Base-by-base conservation (phyloP, 2,888 invertebrate genomes). In the Cecidostiba fungosa region DNA sequence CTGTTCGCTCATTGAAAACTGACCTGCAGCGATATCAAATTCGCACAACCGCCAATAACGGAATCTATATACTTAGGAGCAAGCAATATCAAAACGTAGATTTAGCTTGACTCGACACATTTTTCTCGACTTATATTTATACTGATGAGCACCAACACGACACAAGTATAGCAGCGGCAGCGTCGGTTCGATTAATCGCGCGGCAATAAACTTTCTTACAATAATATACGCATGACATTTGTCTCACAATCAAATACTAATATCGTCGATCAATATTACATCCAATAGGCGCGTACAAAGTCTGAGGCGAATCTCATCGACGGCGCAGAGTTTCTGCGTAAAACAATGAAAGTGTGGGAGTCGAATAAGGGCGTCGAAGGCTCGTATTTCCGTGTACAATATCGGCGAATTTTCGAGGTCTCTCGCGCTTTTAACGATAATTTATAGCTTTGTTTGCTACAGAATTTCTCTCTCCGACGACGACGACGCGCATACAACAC, bases 361-460 rank as follows among this genome's bases (percentile, higher is more conserved):
- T 47, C 10, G 69, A 12, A 16, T n/a, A 29, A 54, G 54, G 26
- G 62, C 77, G 43, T 2, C 29, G 66, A 26, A 70, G 79, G 69
- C 36, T 59, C 36, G 73, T 62, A 29, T 12, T 77, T 77, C 50
- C 29, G 19, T 26, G n/a, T 76, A 59, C 16, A n/a, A n/a, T n/a
- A 74, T 50, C 62, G 43, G n/a, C 43, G 78, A 76, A 36, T 73
- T 81, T 66, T 77, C 50, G 81, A 77, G 77, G 81, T 82, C 77
- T 36, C 66, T 74, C 70, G 77, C 70, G 77, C 43, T 80, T 59
- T 84, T 70, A 80, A 82, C 69, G 69, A 36, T 74, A 82, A 82
- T 82, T 85, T 85, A 82, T 82, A 78, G 82, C 39, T 82, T 62
- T 82, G 85, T 85, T 85, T 85, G 77, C 72, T 16, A 39, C 73